These are phyloP conservation scores for Amazona vittata DNA, from an alignment of 2,113 vertebrate species.

Conservation along the genomic window DNA sequence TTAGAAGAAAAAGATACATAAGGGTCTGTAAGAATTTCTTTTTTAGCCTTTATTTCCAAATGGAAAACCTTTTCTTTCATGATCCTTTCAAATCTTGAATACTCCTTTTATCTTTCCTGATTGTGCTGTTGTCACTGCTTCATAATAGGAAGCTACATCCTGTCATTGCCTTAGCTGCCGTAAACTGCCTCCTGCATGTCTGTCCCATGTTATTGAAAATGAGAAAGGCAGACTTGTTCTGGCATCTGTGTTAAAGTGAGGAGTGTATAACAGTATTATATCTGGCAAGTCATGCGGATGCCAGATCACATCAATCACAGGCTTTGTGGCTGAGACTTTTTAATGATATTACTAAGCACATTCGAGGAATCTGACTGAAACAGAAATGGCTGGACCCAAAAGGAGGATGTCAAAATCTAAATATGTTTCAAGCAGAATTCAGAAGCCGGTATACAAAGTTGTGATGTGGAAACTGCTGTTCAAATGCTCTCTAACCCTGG, in stretches of 20 bases:
- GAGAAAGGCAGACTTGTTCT: constrained; percentile 19
- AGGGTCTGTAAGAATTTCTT: background rate
- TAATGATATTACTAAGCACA: background rate
- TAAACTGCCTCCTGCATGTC: background rate
- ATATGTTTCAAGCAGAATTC: background rate
- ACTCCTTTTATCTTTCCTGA: background rate
- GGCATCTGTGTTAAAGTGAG: constrained; percentile 37
- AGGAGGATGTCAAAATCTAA: background rate
- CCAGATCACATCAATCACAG: constrained; percentile 28
- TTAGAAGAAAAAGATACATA: background rate
- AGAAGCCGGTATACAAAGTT: background rate
- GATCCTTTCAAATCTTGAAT: background rate
- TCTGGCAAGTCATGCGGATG: constrained; percentile 42
- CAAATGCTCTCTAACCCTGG: background rate
- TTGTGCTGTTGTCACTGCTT: background rate
- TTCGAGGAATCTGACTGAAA: background rate
- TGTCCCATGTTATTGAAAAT: background rate
- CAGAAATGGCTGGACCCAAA: background rate
- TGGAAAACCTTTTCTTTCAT: background rate
- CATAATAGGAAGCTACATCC: background rate
- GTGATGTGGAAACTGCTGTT: background rate
- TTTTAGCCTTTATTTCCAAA: background rate
- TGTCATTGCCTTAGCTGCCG: background rate
- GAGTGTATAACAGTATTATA: background rate
- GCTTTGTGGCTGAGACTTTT: background rate